Evolutionary conservation across 2,888 invertebrate species (phyloP).

Genomic region (Melanchra persicariae): DNA sequence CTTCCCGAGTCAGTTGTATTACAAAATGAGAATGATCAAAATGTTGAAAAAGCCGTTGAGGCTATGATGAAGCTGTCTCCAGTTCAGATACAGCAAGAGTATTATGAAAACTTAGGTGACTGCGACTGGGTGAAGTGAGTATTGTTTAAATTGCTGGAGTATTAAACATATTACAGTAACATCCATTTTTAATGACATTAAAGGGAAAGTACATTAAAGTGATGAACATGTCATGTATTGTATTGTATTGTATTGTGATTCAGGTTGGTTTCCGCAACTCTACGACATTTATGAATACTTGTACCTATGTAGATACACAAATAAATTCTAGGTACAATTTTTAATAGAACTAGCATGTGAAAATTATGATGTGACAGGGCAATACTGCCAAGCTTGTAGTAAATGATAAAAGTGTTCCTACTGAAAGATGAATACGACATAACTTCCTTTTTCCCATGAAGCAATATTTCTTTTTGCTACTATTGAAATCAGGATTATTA

Average conservation of each 20-base stretch:
- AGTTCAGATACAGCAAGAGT: constrained; percentile 89
- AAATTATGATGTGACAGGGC: background rate
- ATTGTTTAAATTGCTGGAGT: background rate
- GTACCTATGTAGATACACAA: too few species aligned
- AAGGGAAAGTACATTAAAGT: too few species aligned
- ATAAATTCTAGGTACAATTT: background rate
- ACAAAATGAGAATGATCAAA: constrained; percentile 34
- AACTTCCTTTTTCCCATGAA: too few species aligned
- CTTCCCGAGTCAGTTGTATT: constrained; percentile 40
- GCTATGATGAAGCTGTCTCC: constrained; percentile 73
- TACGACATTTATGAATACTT: too few species aligned
- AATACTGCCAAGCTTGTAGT: background rate
- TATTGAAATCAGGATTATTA: background rate
- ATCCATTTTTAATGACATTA: too few species aligned
- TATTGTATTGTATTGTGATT: too few species aligned
- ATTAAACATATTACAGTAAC: too few species aligned
- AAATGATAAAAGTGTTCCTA: too few species aligned
- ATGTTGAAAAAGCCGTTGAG: constrained; percentile 48
- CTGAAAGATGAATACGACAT: too few species aligned
- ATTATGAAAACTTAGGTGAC: constrained; percentile 90
- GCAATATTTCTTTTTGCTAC: too few species aligned
- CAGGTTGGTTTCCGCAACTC: too few species aligned
- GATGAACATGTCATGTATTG: too few species aligned
- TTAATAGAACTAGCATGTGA: background rate
- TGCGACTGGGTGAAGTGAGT: constrained; percentile 90